Evolutionary conservation across 2,888 invertebrate species (phyloP).

Genomic region (Aspidiotus rigidus): DNA sequence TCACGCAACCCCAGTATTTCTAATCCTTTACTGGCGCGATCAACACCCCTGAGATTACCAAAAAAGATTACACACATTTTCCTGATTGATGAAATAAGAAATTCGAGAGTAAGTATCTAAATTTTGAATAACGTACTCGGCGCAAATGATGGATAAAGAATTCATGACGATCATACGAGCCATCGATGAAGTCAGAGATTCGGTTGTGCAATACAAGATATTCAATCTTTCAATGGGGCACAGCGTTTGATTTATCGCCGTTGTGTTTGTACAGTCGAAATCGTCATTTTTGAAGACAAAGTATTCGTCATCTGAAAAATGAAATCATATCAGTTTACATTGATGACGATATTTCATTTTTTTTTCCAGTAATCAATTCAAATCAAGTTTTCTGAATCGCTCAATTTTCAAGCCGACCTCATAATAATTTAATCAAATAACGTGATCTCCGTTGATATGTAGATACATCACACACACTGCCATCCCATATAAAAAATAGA

Average conservation of each 20-base stretch:
- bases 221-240: slow-evolving; percentile 22
- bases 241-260: background rate
- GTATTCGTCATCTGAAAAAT: slow-evolving; percentile 9
- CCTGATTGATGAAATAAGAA: background rate
- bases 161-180: slow-evolving; percentile 30
- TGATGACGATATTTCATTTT: no score
- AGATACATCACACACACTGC: no score
- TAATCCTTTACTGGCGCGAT: slow-evolving; percentile 41
- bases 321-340: background rate
- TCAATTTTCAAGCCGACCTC: no score
- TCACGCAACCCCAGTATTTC: slow-evolving; percentile 50
- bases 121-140: background rate
- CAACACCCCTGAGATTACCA: background rate
- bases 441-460: no score
- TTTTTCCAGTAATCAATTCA: no score
- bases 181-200: slow-evolving; percentile 21
- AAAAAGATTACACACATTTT: background rate
- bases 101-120: background rate
- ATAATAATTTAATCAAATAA: no score
- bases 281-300: slow-evolving; percentile 5
- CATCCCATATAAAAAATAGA: no score
- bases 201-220: slow-evolving; percentile 19
- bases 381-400: no score
- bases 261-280: slow-evolving; percentile 3
- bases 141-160: slow-evolving; percentile 24